phyloP scores from a whole-genome alignment of 2,797 vertebrate genomes.

The Eulemur albifrons region DNA sequence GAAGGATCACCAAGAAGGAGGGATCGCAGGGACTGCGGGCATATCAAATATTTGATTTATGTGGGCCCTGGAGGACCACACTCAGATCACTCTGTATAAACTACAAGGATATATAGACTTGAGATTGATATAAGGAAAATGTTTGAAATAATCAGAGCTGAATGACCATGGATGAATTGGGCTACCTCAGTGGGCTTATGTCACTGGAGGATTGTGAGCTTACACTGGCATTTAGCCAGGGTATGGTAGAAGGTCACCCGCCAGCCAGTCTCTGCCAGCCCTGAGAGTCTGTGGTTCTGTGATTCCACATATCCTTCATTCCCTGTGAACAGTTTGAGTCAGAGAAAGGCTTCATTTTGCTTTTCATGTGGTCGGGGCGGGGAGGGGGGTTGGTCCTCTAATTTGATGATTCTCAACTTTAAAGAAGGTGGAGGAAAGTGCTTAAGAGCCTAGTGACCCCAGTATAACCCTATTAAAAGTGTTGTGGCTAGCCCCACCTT shows the following conservation, averaged over 20 bases:
- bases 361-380: conserved; percentile 47
- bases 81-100: neutral
- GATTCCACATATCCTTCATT: neutral
- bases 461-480: neutral
- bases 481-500: neutral
- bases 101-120: neutral
- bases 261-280: neutral
- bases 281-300: neutral
- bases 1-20: neutral
- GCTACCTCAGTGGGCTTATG: neutral
- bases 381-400: neutral
- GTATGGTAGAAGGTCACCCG: neutral
- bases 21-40: neutral
- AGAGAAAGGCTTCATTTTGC: conserved; percentile 16
- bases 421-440: neutral
- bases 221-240: neutral
- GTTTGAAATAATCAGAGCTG: neutral
- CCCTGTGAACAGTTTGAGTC: neutral
- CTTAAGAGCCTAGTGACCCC: conserved; percentile 21
- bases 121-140: neutral
- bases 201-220: neutral
- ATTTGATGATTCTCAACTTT: conserved; percentile 40
- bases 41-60: neutral
- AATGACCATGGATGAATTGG: neutral
- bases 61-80: neutral